Evolutionary conservation across 2,113 vertebrate genomes (phyloP).

Genomic region (Rhagologus leucostigma): DNA sequence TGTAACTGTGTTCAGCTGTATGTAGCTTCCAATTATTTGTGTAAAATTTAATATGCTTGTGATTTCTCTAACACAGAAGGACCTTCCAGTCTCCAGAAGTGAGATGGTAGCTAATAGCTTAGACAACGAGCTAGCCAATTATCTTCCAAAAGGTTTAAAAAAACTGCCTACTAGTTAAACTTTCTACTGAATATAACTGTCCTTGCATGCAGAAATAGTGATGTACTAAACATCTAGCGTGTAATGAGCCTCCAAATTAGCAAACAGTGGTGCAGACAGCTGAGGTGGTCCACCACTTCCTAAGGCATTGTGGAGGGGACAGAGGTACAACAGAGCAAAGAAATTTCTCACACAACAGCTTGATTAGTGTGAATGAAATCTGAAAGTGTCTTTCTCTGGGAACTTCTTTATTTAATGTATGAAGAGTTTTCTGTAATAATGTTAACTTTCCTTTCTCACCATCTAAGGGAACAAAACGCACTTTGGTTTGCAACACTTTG

Average conservation of each 20-base stretch:
- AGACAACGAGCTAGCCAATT: neutral
- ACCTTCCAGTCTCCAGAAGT: neutral
- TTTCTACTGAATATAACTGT: slow-evolving; percentile 44
- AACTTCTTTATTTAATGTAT: neutral
- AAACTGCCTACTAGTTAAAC: slow-evolving; percentile 3
- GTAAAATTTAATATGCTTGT: slow-evolving; percentile 4
- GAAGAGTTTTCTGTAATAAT: neutral
- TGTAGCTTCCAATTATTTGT: slow-evolving; percentile 25
- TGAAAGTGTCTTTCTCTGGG: neutral
- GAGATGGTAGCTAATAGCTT: neutral
- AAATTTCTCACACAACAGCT: neutral
- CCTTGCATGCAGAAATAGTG: slow-evolving; percentile 38
- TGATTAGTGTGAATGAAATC: neutral
- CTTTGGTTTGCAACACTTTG: neutral
- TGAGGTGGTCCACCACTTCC: neutral
- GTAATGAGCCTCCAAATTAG: neutral
- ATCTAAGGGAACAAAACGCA: neutral
- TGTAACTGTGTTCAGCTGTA: slow-evolving; percentile 44
- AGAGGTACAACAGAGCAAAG: neutral
- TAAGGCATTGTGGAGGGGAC: neutral
- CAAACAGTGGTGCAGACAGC: neutral
- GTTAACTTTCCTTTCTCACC: neutral
- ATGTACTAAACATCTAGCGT: neutral
- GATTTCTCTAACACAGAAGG: slow-evolving; percentile 4
- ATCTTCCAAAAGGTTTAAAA: neutral